These are phyloP conservation scores for Drosophila nigritarsus DNA, from an alignment of 2,888 invertebrate genomes.

Conservation along the genomic window DNA sequence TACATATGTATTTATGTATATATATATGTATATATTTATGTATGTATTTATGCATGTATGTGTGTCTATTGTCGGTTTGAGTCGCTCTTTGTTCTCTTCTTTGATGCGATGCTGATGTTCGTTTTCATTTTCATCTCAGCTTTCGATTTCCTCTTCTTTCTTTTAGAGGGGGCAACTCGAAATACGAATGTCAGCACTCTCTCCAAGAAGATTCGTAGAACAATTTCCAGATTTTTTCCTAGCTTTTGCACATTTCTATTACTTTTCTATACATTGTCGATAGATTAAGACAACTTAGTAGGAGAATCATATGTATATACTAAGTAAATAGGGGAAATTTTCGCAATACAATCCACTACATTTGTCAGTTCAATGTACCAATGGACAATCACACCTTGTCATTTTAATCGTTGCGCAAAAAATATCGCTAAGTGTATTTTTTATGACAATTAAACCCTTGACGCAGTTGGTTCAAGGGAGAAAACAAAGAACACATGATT, in stretches of 20 bases:
- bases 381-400: neutral
- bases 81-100: conserved; percentile 25
- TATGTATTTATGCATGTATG: conserved; percentile 4
- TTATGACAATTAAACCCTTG: conserved; percentile 11
- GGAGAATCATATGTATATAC: neutral
- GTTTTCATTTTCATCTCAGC: conserved; percentile 34
- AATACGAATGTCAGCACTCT: conserved; percentile 1
- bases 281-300: neutral
- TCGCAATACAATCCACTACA: neutral
- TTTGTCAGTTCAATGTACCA: conserved; percentile 8
- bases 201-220: neutral
- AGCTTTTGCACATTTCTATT: neutral
- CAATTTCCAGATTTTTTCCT: neutral
- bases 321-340: neutral
- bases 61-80: conserved; percentile 21
- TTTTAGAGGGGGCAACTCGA: conserved; percentile 23
- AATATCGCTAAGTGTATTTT: conserved; percentile 25
- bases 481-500: conserved; percentile 24
- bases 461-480: conserved; percentile 14
- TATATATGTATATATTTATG: conserved; percentile 11
- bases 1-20: neutral
- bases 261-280: neutral
- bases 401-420: neutral
- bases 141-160: conserved; percentile 64
- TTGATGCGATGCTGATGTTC: conserved; percentile 1